Evolutionary conservation across 2,888 invertebrate genomes (phyloP).

Genomic region (Morinoia aosen): DNA sequence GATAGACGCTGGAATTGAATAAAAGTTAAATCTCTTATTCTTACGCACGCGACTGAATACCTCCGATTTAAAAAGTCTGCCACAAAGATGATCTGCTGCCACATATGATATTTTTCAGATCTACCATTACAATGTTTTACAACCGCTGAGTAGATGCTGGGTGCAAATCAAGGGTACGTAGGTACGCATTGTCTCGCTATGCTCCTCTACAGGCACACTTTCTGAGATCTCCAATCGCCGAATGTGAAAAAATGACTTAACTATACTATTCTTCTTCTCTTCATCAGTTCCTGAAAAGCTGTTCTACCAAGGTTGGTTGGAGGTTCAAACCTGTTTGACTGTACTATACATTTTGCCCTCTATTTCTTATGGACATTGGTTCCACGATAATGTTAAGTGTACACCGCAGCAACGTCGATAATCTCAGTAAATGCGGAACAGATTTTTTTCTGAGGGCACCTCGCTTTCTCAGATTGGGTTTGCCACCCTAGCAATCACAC

Average conservation of each 20-base stretch:
- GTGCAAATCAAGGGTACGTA: not conserved
- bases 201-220: not conserved
- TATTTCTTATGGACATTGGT: not conserved
- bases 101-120: not conserved
- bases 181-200: not conserved
- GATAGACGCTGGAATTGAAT: not conserved
- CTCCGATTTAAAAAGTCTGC: not conserved
- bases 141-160: not conserved
- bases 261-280: not conserved
- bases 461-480: not conserved
- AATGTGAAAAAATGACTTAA: not conserved
- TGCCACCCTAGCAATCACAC: not conserved
- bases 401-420: not conserved
- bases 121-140: not conserved
- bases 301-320: not conserved
- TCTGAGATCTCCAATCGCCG: not conserved
- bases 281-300: not conserved
- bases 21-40: not conserved
- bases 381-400: not conserved
- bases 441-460: not conserved
- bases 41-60: not conserved
- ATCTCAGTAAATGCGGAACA: not conserved
- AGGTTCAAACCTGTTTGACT: not conserved
- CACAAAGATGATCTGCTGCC: not conserved
- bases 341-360: conserved; percentile 8